phyloP scores from a whole-genome alignment of 2,888 invertebrate genomes.

The Panorpa germanica region DNA sequence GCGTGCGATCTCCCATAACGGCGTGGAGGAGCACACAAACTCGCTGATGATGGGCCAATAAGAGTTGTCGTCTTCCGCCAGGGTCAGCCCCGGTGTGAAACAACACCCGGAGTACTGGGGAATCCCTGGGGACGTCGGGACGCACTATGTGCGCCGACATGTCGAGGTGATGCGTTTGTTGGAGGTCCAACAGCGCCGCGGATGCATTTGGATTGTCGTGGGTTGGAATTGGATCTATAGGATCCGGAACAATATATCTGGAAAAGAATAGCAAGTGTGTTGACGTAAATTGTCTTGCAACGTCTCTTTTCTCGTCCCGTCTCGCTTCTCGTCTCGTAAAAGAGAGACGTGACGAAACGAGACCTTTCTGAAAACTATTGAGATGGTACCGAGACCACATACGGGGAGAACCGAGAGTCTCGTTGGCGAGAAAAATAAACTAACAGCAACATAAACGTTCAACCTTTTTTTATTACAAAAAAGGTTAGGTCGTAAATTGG shows the following conservation, averaged over 20 bases:
- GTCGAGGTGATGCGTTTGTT: constrained; percentile 58
- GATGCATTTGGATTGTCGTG: constrained; percentile 35
- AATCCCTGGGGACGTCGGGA: constrained; percentile 66
- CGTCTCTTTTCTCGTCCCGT: no score
- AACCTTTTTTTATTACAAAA: no score
- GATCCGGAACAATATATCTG: constrained; percentile 73
- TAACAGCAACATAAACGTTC: no score
- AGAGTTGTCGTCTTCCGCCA: constrained; percentile 50
- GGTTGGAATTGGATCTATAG: constrained; percentile 40
- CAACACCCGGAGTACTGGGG: constrained; percentile 78
- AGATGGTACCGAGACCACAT: no score
- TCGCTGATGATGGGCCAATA: constrained; percentile 42
- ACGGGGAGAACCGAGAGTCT: no score
- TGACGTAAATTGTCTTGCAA: no score
- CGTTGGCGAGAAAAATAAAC: no score
- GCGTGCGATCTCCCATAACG: constrained; percentile 33
- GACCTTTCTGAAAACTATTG: no score
- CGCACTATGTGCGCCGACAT: constrained; percentile 90
- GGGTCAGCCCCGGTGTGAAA: constrained; percentile 83
- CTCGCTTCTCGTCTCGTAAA: no score
- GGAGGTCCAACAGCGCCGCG: constrained; percentile 35
- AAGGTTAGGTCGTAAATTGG: no score
- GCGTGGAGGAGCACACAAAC: constrained; percentile 71
- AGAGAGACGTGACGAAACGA: no score
- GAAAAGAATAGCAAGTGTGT: no score